Evolutionary conservation across 2,888 invertebrate genomes (phyloP), one percentile per base, ranked within the genome.

Genomic region (Drosophila imparisetae): DNA sequence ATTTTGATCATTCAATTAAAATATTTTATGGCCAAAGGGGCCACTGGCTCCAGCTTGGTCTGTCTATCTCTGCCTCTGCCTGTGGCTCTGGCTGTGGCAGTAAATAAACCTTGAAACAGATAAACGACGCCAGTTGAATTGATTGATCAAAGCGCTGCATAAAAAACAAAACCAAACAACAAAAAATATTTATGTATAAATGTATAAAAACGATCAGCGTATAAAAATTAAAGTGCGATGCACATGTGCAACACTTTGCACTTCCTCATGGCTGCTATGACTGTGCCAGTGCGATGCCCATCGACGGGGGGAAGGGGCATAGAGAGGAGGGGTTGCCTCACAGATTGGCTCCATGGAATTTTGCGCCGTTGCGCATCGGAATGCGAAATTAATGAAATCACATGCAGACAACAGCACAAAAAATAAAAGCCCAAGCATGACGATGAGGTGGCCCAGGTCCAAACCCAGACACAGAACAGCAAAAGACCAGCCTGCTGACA

Each of bases 1-100:
- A 91, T 91, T 91, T 89, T 81, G 83, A 91, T 90, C 90, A 91
- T 90, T 91, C 90, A 90, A 90, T 90, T 90, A 91, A 89, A 81
- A 81, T 82, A 86, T 80, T 79, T 85, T 80, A 77, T 73, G 69
- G 73, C 78, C 72, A 74, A 72, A 77, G 78, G 65, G 78, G 81
- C 40, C 71, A 60, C 50, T 57, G 79, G 61, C 78, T 64, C 48
- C 52, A 53, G 54, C 36, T 32, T 42, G 30, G 30, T 49, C 49
- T 34, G 24, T 50, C 50, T n/a, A 18, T n/a, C 27, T 29, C n/a
- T 29, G 13, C n/a, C 13, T 64, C 34, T 34, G 58, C 42, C 42
- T 58, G 15, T 55, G 49, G 27, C 29, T 50, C 30, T 29, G 49
- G 6, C 49, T 49, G 36, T 61, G 81, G 62, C 72, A 81, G 34